Conservation (phyloP, 2,888 invertebrate genomes). For the Caradrina clavipalpis region DNA sequence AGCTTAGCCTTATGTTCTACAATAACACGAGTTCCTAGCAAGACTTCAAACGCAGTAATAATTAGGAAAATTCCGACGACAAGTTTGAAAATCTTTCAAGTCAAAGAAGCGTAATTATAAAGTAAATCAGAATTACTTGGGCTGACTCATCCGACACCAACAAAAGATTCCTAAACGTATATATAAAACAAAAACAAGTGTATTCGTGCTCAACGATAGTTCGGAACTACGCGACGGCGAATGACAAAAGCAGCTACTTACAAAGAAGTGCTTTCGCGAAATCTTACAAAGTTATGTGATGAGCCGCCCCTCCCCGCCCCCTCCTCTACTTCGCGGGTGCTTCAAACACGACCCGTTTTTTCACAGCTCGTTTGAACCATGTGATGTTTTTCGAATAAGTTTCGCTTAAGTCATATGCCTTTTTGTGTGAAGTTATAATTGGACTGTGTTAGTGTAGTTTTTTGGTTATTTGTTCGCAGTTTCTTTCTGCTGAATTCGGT, state of each 20-base stretch:
- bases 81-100: conserved; percentile 13
- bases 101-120: conserved; percentile 46
- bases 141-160: conserved; percentile 48
- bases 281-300: conserved; percentile 77
- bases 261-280: conserved; percentile 73
- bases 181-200: conserved; percentile 63
- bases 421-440: conserved; percentile 33
- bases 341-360: conserved; percentile 74
- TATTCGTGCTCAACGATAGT: conserved; percentile 71
- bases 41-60: not conserved
- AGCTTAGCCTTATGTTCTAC: not conserved
- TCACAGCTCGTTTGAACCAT: conserved; percentile 67
- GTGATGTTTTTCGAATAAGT: conserved; percentile 62
- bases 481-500: not conserved
- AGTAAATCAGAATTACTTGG: conserved; percentile 40
- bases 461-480: not conserved
- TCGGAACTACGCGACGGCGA: conserved; percentile 67
- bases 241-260: conserved; percentile 73
- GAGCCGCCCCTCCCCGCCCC: conserved; percentile 59
- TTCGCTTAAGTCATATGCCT: conserved; percentile 43
- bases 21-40: not conserved
- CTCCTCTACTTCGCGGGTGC: conserved; percentile 56
- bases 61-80: not conserved
- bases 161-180: conserved; percentile 57
- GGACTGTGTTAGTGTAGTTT: conserved; percentile 10